A percentile compares a stretch with the other conserved stretches of the same genome.
Conservation (phyloP, 2,888 invertebrate genomes). For the Tricholauxania praeusta region DNA sequence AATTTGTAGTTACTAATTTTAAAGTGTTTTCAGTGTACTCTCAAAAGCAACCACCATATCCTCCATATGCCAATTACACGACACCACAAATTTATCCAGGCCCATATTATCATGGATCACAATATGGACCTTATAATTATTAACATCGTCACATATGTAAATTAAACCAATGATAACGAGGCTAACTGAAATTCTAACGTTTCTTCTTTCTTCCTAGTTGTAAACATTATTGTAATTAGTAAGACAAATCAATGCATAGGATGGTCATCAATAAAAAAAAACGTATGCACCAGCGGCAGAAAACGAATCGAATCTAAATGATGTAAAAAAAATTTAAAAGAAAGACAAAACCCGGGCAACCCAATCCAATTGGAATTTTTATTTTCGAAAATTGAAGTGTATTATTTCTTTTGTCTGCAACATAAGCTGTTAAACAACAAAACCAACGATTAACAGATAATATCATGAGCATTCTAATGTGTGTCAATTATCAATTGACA, state of each 20-base stretch:
- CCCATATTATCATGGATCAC: slow-evolving; percentile 91
- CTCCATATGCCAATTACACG: slow-evolving; percentile 88
- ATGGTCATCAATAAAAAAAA: no score
- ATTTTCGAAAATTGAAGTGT: no score
- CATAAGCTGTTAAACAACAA: slow-evolving; percentile 19
- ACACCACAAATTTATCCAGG: slow-evolving; percentile 86
- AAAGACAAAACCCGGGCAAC: no score
- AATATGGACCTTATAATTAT: slow-evolving; percentile 94
- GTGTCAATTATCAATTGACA: no score
- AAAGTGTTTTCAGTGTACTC: slow-evolving; percentile 80
- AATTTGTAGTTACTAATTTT: not conserved
- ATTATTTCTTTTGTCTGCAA: not conserved
- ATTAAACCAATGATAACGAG: not conserved
- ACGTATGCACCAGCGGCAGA: no score
- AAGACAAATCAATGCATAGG: no score
- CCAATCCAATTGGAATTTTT: no score
- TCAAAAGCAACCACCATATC: slow-evolving; percentile 88
- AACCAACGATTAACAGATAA: slow-evolving; percentile 28
- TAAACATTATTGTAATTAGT: no score
- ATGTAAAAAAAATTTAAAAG: no score
- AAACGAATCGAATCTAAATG: not conserved
- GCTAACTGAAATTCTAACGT: no score
- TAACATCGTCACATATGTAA: slow-evolving; percentile 68
- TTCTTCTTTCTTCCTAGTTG: no score
- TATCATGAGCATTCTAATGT: slow-evolving; percentile 19